phyloP scores from a whole-genome alignment of 2,797 vertebrate species.

The Clarias laeviceps region DNA sequence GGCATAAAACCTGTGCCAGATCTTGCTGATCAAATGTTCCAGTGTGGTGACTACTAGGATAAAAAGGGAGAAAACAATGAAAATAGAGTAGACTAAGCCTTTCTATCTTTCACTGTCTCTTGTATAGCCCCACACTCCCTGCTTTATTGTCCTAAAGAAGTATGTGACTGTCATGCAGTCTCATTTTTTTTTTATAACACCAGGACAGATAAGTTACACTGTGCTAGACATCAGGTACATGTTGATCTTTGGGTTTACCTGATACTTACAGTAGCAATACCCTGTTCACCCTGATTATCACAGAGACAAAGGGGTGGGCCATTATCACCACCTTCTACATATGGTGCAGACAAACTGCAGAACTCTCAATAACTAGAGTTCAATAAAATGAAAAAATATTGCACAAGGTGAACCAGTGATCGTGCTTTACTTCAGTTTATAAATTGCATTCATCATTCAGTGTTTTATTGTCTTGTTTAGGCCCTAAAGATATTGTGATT shows the following conservation, averaged over 20 bases:
- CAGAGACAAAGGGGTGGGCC: neutral
- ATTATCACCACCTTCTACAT: neutral
- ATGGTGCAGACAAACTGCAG: neutral
- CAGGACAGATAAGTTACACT: neutral
- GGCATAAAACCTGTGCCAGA: no score
- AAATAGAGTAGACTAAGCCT: no score
- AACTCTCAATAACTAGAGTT: neutral
- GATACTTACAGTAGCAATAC: neutral
- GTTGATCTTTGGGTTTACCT: neutral
- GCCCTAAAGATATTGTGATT: neutral
- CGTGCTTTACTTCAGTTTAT: neutral
- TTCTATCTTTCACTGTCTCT: neutral
- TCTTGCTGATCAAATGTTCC: no score
- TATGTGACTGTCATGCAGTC: conserved; percentile 62
- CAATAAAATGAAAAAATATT: neutral
- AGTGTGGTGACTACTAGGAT: no score
- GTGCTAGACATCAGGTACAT: neutral
- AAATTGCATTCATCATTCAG: neutral
- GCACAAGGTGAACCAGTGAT: neutral
- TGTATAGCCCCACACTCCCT: neutral
- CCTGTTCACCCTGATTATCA: neutral
- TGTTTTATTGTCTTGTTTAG: neutral
- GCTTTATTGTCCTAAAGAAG: conserved; percentile 28
- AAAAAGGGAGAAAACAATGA: no score
- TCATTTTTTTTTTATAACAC: neutral